Conservation (phyloP, 2,113 vertebrate species). For the Tangachromis dhanisi region DNA sequence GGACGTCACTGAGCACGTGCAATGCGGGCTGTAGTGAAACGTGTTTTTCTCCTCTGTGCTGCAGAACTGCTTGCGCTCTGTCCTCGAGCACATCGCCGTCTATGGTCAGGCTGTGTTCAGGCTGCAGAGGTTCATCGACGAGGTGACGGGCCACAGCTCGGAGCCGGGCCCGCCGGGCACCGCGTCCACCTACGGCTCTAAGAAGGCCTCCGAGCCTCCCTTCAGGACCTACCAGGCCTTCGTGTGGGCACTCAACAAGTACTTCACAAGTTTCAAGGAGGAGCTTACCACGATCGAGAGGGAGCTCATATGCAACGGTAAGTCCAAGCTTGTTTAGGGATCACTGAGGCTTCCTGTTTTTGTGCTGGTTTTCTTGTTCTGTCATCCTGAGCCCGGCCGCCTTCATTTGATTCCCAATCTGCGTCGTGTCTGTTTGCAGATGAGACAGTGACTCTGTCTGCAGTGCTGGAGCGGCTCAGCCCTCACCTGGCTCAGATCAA, state of each 20-base stretch:
- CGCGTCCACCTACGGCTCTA: slow-evolving; percentile 65
- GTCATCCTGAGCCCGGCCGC: background rate
- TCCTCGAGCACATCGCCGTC: slow-evolving; percentile 87
- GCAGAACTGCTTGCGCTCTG: slow-evolving; percentile 86
- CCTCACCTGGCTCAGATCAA: slow-evolving; percentile 89
- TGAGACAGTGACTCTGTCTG: slow-evolving; percentile 85
- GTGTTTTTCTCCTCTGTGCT: background rate
- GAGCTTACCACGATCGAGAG: slow-evolving; percentile 89
- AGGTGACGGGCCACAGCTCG: slow-evolving; percentile 85
- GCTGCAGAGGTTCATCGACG: slow-evolving; percentile 95
- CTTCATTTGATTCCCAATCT: background rate
- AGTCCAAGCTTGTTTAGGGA: background rate
- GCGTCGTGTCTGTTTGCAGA: slow-evolving; percentile 62
- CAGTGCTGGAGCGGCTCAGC: slow-evolving; percentile 82
- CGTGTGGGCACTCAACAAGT: slow-evolving; percentile 95
- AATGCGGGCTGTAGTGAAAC: background rate
- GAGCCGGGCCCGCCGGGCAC: slow-evolving; percentile 73
- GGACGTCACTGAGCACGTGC: fast-evolving
- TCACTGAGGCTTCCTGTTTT: background rate
- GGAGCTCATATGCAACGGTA: slow-evolving; percentile 82
- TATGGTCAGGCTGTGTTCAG: slow-evolving; percentile 91
- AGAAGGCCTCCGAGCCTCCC: slow-evolving; percentile 82
- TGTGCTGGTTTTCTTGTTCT: background rate
- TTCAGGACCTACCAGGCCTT: slow-evolving; percentile 98
- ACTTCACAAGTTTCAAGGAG: slow-evolving; percentile 90